Base-by-base conservation (phyloP, 2,888 invertebrate species). In the Drosophila diplacantha region DNA sequence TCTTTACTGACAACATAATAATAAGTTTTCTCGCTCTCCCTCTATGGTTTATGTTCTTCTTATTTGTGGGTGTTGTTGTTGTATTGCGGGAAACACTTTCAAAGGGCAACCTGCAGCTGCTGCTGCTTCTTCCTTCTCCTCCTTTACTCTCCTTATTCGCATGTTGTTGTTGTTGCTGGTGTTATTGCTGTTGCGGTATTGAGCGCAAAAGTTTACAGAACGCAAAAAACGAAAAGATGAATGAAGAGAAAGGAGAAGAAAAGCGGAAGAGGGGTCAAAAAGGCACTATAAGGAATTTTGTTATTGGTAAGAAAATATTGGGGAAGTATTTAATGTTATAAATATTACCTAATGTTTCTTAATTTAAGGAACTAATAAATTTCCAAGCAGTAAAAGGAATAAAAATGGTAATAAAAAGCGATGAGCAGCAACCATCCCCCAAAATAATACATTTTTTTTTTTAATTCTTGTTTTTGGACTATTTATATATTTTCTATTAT, bases 1-100 rank as follows among this genome's bases (percentile, higher is more conserved):
- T 67, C 76, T 71, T 78, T 72, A 70, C 83, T 67, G 79, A 83
- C 77, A 83, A 78, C 83, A 78, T 83, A 79, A 78, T 77, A 77
- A 83, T 83, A 78, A 81, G 83, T 81, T 83, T 81, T 55, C 58
- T 60, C 35, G 49, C 52, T 51, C 47, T 54, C 37, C 47, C 50
- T 61, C 47, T 24, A 38, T 53, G 50, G 47, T 34, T 63, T 51
- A 50, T 51, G 60, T 46, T 46, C 44, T 20, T 46, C 31, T 75
- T 77, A 69, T 64, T 49, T 43, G 49, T n/a, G 44, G 44, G 58
- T 26, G 31, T 43, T 41, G 57, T 47, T 75, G 73, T 47, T 63
- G 68, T 66, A 56, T 62, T 74, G 81, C 54, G 64, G 75, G 22
- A 54, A 65, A 62, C 73, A 73, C 76, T 81, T 73, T 73, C 60